Evolutionary conservation across 1,140 invertebrate species (phyloP), one percentile per base, ranked within the genome.

Genomic region (Apis cerana): DNA sequence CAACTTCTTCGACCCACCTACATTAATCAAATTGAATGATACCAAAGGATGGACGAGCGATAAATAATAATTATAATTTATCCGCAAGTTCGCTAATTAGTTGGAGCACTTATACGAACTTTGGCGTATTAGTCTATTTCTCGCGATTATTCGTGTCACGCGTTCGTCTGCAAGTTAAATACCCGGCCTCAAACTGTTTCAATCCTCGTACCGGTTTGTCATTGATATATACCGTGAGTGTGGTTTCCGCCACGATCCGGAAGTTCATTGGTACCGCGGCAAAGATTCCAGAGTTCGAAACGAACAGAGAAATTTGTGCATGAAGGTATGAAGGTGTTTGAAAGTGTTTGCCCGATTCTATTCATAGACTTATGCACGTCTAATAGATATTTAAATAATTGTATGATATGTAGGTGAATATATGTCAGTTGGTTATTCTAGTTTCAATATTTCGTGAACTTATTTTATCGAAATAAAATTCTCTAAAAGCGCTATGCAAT

Each of bases 21-120:
- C 80, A 76, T 81, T 76, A 81, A 81, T 81, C 80, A 76, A 81
- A 81, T 81, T 81, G 80, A 75, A 81, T 72, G 80, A 81, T 75
- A 65, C 71, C 27, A 59, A 52, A 70, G 19, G 43, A 13, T 48
- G 19, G 72, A 52, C 54, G 15, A 64, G 54, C 54, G 80, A 81
- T 81, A 81, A 81, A 81, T 81, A 81, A 75, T 81, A 81, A 68
- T 75, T 76, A 75, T 56, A 81, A 81, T 43, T 58, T 50, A 54
- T 13, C 52, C 12, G 17, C 3, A 9, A 81, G 71, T 81, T 75
- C 11, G 54, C 23, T 81, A 81, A 81, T 75, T 81, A 81, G 62
- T 81, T 75, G 12, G 50, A 75, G 21, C 80, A 56, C 78, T 80
- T 71, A 54, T 27, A 43, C 21, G 65, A 43, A 19, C 33, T 21